These are phyloP conservation scores for Catotricha subobsoleta DNA, from an alignment of 2,888 invertebrate genomes.

Conservation along the genomic window DNA sequence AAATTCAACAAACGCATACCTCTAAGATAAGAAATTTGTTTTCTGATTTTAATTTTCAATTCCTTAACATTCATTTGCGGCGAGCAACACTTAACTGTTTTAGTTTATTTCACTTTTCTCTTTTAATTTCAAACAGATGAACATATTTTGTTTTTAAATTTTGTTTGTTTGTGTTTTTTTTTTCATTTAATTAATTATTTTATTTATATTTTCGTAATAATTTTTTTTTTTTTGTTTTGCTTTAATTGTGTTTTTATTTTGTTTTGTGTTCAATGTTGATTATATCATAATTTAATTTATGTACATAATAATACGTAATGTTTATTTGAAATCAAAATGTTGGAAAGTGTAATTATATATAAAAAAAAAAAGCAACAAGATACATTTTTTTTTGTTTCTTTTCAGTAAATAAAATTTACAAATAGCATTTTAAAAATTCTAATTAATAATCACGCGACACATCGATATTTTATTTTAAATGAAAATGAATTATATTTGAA, in stretches of 20 bases:
- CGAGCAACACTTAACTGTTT: neutral
- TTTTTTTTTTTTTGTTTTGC: neutral
- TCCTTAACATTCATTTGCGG: no score
- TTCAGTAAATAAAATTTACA: no score
- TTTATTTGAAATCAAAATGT: no score
- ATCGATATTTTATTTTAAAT: no score
- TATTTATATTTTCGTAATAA: neutral
- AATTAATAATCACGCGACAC: no score
- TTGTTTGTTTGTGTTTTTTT: neutral
- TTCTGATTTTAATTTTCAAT: neutral
- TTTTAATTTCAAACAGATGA: no score
- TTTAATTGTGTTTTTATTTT: neutral
- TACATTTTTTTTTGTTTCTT: no score
- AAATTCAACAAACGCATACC: neutral
- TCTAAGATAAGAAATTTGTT: neutral
- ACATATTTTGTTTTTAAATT: neutral
- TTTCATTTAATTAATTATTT: neutral
- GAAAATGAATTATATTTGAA: no score
- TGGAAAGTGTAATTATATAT: no score
- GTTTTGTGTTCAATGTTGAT: neutral
- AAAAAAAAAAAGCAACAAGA: no score
- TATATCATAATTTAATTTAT: neutral
- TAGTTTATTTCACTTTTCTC: neutral
- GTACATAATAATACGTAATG: neutral
- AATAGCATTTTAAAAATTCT: no score